A percentile compares a stretch with the other conserved stretches of the same genome.
Conservation (phyloP, 2,113 vertebrate species). For the Pluvialis apricaria region DNA sequence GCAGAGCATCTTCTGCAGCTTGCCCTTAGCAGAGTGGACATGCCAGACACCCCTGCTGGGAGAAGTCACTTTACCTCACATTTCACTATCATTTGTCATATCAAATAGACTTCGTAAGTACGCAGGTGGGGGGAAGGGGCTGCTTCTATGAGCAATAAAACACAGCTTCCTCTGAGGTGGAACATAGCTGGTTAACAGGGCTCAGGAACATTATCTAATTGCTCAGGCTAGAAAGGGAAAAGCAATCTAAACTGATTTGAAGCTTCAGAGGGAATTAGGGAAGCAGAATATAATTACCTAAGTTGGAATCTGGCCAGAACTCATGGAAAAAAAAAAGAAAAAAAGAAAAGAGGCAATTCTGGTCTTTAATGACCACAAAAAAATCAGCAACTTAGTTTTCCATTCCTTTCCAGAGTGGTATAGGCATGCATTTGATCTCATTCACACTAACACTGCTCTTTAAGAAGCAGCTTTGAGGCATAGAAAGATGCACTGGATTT, state of each 20-base stretch:
- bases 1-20: not conserved
- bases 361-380: not conserved
- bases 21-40: not conserved
- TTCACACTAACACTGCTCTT: not conserved
- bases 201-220: constrained; percentile 36
- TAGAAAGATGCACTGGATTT: not conserved
- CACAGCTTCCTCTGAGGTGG: not conserved
- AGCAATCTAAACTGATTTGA: constrained; percentile 56
- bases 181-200: constrained; percentile 7
- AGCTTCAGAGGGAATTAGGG: constrained; percentile 45
- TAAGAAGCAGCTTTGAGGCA: not conserved
- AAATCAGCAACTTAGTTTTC: not conserved
- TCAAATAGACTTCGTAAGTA: not conserved
- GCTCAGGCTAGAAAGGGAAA: constrained; percentile 38
- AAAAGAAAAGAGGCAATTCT: not conserved
- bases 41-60: not conserved
- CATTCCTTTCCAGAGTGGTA: not conserved
- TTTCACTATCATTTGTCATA: not conserved
- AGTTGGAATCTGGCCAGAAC: constrained; percentile 33
- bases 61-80: not conserved
- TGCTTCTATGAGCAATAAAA: not conserved
- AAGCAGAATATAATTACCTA: constrained; percentile 53
- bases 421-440: not conserved
- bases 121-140: not conserved
- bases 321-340: not conserved